Evolutionary conservation across 1,140 invertebrate species (phyloP), one percentile per base, ranked within the genome.

Genomic region (Neodiprion virginianus): DNA sequence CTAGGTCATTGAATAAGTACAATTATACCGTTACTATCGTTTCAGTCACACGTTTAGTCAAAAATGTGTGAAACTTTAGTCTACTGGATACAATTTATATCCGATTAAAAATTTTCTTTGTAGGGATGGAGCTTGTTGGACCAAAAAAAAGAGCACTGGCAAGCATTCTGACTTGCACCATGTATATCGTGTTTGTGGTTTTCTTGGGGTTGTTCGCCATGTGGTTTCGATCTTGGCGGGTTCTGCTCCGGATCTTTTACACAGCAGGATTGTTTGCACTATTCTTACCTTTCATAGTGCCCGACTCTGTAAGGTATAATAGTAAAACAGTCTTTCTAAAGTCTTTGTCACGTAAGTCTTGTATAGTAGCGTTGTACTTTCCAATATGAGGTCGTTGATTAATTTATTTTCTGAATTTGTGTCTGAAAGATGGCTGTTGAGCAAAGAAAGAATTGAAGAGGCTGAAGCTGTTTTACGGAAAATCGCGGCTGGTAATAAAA

Each of bases 51-150:
- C 53, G 53, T 1, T 17, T 40, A 40, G 1, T 40, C 28, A 40
- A 40, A 40, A 40, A 40, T 40, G 28, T 40, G 2, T 40, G 28
- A 40, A 40, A 40, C 28, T 3, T 40, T 40, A 5, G 28, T 21
- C 28, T 40, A 40, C 28, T 40, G 28, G 28, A 40, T 40, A 40
- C 28, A 40, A 40, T 40, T 40, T 40, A 40, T 40, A 40, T 5
- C 28, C 1, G 2, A 40, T 40, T 40, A 1, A 40, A 40, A 40
- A 3, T 40, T 40, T 40, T 90, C 89, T 75, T 12, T 61, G 53
- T 84, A 95, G 95, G 93, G 48, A 91, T 96, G 83, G 95, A 97
- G 83, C 89, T 95, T 76, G 93, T 95, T 0, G 93, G 93, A 1
- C 92, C 94, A 7, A 91, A 91, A 77, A 92, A 93, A 72, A 88